Base-by-base conservation (phyloP, 2,888 invertebrate genomes). In the Subacronicta megacephala region DNA sequence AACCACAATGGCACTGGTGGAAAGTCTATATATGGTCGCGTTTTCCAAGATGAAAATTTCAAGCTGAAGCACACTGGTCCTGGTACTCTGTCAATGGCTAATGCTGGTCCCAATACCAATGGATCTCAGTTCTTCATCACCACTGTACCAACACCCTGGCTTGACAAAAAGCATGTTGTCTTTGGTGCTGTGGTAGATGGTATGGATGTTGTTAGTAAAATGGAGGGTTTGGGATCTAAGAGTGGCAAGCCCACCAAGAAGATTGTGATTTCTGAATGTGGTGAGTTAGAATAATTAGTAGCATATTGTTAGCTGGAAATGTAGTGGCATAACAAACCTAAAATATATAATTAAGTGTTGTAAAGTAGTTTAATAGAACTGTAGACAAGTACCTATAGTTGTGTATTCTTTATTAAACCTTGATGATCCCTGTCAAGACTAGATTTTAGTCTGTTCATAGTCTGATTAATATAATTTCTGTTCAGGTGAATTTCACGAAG, bases 91-190 rank as follows among this genome's bases (percentile, higher is more conserved):
- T 99, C 99, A 7, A 99, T 99, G 99, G 99, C 99, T 53, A 99
- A 99, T 90, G 97, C 98, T 81, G 99, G 99, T 17, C 97, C 98
- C 23, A 97, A 98, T 87, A 99, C 99, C 68, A 99, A 99, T 90
- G 99, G 99, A 50, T 98, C 98, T 62, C 99, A 99, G 91, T 99
- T 99, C 95, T 99, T 99, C 91, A 96, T 99, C 78, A 98, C 98
- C 67, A 98, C 98, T 68, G 97, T 96, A 35, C 97, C 98, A 87
- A 99, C 99, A 41, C 95, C 96, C 43, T 99, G 99, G 99, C 95
- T 99, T 83, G 98, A 99, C 83, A 96, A 96, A 84, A 98, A 98
- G 90, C 99, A 99, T 88, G 99, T 99, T 62, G 99, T 99, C 1
- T 99, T 99, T 89, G 99, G 99, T 46, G 93, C 96, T 74, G 98